phyloP scores from a whole-genome alignment of 2,797 vertebrate genomes.

The Atherinosoma microstoma region DNA sequence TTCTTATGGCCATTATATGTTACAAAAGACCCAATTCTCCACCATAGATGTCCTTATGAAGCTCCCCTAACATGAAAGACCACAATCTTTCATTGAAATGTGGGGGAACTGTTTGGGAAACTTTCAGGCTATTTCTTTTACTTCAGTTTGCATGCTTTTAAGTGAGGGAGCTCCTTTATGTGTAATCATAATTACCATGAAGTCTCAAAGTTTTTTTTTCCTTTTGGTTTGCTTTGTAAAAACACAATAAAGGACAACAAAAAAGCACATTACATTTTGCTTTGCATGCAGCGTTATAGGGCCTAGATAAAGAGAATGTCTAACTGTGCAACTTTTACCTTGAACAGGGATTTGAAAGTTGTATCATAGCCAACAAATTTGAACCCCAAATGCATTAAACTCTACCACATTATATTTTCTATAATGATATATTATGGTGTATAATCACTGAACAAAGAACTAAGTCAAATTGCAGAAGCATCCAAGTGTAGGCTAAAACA shows the following conservation, averaged over 20 bases:
- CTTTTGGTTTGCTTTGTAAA: background rate
- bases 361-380: background rate
- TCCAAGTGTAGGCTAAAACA: background rate
- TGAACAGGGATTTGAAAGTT: background rate
- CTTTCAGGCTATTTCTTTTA: constrained; percentile 1
- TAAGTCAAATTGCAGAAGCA: background rate
- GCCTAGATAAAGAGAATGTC: background rate
- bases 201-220: constrained; percentile 9
- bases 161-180: constrained; percentile 1
- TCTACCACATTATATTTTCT: background rate
- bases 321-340: background rate
- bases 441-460: too few relatives aligned
- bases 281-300: background rate
- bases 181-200: background rate
- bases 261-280: background rate
- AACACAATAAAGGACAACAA: background rate
- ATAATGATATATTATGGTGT: background rate
- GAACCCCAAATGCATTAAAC: background rate
- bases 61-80: background rate
- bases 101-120: constrained; percentile 9
- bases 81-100: constrained; percentile 6
- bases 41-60: background rate
- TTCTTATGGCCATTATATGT: background rate
- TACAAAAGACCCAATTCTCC: background rate
- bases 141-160: background rate